phyloP scores from a whole-genome alignment of 2,888 invertebrate species.

The Eilema caniola region DNA sequence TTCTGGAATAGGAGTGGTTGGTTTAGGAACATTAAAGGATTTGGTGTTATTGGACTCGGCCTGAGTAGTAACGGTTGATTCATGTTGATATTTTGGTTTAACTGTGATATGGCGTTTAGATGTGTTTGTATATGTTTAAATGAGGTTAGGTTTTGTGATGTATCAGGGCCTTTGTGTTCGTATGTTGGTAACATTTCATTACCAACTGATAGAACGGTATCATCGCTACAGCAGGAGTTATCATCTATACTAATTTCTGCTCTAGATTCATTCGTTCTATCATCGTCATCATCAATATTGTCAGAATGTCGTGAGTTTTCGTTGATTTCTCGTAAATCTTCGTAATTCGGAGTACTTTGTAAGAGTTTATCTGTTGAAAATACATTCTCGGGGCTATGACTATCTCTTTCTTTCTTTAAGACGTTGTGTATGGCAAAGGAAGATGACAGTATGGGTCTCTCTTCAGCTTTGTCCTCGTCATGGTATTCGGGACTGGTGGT shows the following conservation, averaged over 20 bases:
- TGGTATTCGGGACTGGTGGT: conserved; percentile 77
- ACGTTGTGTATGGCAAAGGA: conserved; percentile 85
- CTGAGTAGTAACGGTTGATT: conserved; percentile 78
- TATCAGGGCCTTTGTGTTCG: conserved; percentile 63
- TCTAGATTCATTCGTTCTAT: conserved; percentile 58
- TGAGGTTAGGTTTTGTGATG: conserved; percentile 79
- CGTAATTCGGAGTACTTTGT: conserved; percentile 79
- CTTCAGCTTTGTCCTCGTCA: conserved; percentile 75
- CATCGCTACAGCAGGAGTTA: conserved; percentile 91
- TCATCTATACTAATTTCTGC: conserved; percentile 84
- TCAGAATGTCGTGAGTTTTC: conserved; percentile 68
- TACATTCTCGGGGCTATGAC: conserved; percentile 80
- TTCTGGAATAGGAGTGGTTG: conserved; percentile 80
- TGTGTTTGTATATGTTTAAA: conserved; percentile 90
- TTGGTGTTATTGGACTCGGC: conserved; percentile 83
- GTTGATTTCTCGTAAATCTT: conserved; percentile 58
- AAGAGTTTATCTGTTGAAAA: conserved; percentile 82
- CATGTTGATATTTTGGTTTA: conserved; percentile 83
- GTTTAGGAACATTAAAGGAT: conserved; percentile 82
- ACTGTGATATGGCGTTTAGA: conserved; percentile 89
- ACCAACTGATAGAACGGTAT: conserved; percentile 93
- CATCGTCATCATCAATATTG: conserved; percentile 71
- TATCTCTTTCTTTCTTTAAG: conserved; percentile 81
- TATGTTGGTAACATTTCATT: conserved; percentile 89
- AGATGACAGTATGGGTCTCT: conserved; percentile 71